phyloP scores from a whole-genome alignment of 2,888 invertebrate species.

The Molanna angustata region DNA sequence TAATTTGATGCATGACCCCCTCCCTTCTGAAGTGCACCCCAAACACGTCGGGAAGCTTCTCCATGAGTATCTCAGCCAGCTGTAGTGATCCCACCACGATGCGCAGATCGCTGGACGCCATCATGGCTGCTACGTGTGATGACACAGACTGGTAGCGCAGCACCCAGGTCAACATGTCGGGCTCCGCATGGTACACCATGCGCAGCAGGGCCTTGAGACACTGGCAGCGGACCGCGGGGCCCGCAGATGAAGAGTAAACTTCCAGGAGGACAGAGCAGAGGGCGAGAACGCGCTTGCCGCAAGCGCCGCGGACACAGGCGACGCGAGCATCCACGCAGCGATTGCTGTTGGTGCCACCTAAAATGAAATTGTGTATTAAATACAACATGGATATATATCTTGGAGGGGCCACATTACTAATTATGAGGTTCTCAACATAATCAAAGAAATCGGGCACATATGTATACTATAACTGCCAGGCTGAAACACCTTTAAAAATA shows the following conservation, averaged over 20 bases:
- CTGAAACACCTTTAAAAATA: too few species aligned
- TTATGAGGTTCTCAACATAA: too few species aligned
- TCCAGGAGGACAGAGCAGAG: constrained; percentile 95
- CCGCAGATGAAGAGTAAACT: constrained; percentile 97
- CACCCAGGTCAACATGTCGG: constrained; percentile 77
- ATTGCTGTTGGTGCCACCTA: constrained; percentile 9
- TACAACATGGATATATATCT: too few species aligned
- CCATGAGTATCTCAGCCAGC: constrained; percentile 95
- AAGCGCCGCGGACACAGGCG: constrained; percentile 67
- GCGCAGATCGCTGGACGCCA: constrained; percentile 93
- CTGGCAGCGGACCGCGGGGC: constrained; percentile 95
- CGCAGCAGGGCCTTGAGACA: constrained; percentile 93
- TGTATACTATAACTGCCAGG: too few species aligned
- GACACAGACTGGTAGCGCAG: constrained; percentile 75
- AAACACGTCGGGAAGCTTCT: constrained; percentile 93
- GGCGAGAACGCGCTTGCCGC: constrained; percentile 66
- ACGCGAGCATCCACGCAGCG: constrained; percentile 60
- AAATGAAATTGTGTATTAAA: background rate
- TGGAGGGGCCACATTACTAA: too few species aligned
- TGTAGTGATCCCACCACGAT: constrained; percentile 97
- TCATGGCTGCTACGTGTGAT: constrained; percentile 97
- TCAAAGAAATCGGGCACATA: too few species aligned
- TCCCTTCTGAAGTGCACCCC: constrained; percentile 94
- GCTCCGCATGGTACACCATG: constrained; percentile 93
- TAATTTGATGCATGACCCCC: constrained; percentile 98